Percentiles rank a stretch among this genome's conserved stretches.
Conservation (phyloP, 1,140 invertebrate species). For the Bombus balteatus region DNA sequence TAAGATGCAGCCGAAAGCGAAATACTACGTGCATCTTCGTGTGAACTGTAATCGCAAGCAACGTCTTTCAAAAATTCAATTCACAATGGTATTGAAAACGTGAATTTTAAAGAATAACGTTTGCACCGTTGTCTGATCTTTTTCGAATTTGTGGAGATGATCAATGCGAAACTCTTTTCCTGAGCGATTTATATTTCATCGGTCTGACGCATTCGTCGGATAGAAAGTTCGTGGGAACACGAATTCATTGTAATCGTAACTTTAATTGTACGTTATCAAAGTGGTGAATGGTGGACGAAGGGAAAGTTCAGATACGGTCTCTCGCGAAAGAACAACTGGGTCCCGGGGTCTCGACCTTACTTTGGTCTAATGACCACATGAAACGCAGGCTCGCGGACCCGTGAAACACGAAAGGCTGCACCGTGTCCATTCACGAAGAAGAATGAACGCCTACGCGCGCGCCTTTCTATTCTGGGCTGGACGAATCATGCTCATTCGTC, state of each 20-base stretch:
- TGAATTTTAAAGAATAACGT: too few species aligned
- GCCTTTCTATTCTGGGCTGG: slow-evolving; percentile 52
- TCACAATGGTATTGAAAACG: too few species aligned
- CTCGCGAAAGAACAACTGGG: background rate
- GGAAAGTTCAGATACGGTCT: background rate
- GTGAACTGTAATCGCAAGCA: background rate
- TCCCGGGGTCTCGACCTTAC: background rate
- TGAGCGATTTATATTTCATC: too few species aligned
- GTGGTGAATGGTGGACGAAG: background rate
- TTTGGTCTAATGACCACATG: slow-evolving; percentile 16
- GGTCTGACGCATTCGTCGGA: too few species aligned
- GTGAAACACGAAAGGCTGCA: slow-evolving; percentile 25
- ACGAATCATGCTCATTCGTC: slow-evolving; percentile 50
- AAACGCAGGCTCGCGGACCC: slow-evolving; percentile 7
- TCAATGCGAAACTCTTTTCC: too few species aligned
- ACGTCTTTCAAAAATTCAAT: background rate
- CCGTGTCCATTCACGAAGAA: slow-evolving; percentile 38
- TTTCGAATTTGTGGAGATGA: too few species aligned
- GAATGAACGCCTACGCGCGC: slow-evolving; percentile 33
- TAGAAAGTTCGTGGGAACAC: too few species aligned
- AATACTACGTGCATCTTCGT: background rate
- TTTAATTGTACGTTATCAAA: background rate
- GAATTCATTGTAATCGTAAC: too few species aligned
- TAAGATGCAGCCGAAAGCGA: background rate
- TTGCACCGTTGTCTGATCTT: too few species aligned